Evolutionary conservation across 2,797 vertebrate species (phyloP).

Genomic region (Odontamblyopus lacepedii): DNA sequence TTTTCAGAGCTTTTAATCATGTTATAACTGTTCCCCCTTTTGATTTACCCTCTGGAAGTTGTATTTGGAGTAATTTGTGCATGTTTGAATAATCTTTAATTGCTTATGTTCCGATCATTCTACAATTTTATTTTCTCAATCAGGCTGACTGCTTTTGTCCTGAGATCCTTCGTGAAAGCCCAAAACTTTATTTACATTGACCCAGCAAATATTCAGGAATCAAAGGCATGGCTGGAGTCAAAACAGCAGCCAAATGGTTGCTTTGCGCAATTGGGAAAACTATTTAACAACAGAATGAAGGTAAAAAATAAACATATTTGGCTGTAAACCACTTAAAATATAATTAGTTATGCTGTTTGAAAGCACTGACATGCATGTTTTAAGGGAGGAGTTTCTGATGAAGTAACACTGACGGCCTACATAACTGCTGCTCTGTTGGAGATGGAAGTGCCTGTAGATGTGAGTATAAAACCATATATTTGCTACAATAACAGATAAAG

Average conservation of each 20-base stretch:
- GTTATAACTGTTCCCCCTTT: too few species aligned
- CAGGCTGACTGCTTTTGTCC: constrained; percentile 87
- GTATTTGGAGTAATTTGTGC: too few species aligned
- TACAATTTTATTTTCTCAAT: too few species aligned
- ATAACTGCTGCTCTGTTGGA: constrained; percentile 73
- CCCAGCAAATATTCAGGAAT: constrained; percentile 63
- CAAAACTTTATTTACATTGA: constrained; percentile 79
- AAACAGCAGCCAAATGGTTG: constrained; percentile 78
- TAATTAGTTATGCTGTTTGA: neutral
- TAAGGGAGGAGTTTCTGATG: constrained; percentile 77
- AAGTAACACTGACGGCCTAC: constrained; percentile 75
- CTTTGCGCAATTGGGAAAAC: constrained; percentile 74
- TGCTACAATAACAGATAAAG: neutral
- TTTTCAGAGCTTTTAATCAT: too few species aligned
- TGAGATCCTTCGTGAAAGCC: constrained; percentile 82
- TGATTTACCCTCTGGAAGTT: too few species aligned
- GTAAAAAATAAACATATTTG: constrained; percentile 37
- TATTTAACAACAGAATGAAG: constrained; percentile 84
- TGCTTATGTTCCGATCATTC: too few species aligned
- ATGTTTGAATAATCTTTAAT: too few species aligned
- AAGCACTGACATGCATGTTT: neutral
- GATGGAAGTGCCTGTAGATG: constrained; percentile 37
- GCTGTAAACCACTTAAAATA: neutral
- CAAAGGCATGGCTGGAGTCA: constrained; percentile 71
- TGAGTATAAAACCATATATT: constrained; percentile 38